Percentiles rank a stretch among this genome's conserved stretches.
phyloP scores from a whole-genome alignment of 2,113 vertebrate genomes.

The Microcebus jonahi region DNA sequence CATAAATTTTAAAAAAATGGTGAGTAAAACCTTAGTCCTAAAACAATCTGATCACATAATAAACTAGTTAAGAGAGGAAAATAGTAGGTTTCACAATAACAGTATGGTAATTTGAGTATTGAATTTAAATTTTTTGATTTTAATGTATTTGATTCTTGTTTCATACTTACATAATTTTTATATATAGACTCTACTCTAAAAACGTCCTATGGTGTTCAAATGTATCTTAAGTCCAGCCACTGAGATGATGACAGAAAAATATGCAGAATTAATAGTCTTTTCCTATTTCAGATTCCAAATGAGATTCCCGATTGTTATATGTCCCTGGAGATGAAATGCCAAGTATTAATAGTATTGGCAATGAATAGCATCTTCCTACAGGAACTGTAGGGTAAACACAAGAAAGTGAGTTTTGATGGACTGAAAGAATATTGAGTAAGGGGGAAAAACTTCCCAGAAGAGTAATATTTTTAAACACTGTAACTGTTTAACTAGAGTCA shows the following conservation, averaged over 20 bases:
- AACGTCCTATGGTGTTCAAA: neutral
- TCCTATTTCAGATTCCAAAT: neutral
- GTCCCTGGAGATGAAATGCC: neutral
- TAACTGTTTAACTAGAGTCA: neutral
- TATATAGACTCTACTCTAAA: neutral
- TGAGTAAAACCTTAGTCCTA: neutral
- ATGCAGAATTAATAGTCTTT: neutral
- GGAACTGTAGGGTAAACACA: neutral
- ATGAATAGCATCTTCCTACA: neutral
- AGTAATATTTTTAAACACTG: neutral
- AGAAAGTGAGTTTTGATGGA: neutral
- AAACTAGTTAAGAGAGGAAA: neutral
- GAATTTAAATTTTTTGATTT: neutral
- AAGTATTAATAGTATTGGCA: neutral
- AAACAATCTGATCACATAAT: neutral
- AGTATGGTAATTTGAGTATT: neutral
- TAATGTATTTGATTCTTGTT: neutral
- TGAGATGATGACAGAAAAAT: constrained; percentile 1
- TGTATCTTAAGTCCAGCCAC: neutral
- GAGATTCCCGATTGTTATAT: neutral
- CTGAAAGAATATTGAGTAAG: neutral
- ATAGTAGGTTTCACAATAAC: neutral
- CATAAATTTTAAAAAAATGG: neutral
- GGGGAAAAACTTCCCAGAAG: neutral
- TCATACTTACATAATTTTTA: neutral